phyloP scores from a whole-genome alignment of 2,113 vertebrate genomes.

The Cyprinodon brontotheroides region DNA sequence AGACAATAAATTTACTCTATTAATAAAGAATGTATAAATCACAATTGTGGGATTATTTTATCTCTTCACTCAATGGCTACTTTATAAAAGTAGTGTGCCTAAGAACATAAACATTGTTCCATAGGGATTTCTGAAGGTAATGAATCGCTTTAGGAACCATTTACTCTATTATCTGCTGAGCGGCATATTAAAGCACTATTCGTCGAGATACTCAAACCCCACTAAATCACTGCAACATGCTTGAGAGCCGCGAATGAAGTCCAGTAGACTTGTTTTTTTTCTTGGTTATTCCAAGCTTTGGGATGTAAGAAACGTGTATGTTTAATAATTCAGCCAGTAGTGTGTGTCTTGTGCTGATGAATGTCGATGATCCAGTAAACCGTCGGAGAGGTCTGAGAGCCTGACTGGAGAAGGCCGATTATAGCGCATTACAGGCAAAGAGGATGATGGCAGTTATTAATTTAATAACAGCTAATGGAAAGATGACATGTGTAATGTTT shows the following conservation, averaged over 20 bases:
- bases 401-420: slow-evolving; percentile 53
- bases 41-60: background rate
- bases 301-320: slow-evolving; percentile 23
- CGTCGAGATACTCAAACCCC: slow-evolving; percentile 22
- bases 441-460: slow-evolving; percentile 60
- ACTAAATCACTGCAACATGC: slow-evolving; percentile 46
- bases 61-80: background rate
- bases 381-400: slow-evolving; percentile 44
- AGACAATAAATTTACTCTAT: too few relatives aligned
- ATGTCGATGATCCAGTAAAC: slow-evolving; percentile 43
- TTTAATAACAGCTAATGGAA: slow-evolving; percentile 60
- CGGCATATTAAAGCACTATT: slow-evolving; percentile 21
- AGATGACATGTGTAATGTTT: slow-evolving; percentile 29
- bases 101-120: background rate
- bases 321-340: slow-evolving; percentile 52
- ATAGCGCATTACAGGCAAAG: slow-evolving; percentile 49
- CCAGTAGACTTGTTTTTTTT: slow-evolving; percentile 1
- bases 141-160: background rate
- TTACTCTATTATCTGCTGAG: slow-evolving; percentile 12
- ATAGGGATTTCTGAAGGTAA: background rate
- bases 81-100: background rate
- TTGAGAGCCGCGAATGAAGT: slow-evolving; percentile 39
- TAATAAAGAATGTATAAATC: too few relatives aligned
- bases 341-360: slow-evolving; percentile 23
- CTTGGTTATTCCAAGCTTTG: slow-evolving; percentile 21